These are phyloP conservation scores for Andrena flavipes DNA, from an alignment of 2,888 invertebrate genomes.

Conservation along the genomic window DNA sequence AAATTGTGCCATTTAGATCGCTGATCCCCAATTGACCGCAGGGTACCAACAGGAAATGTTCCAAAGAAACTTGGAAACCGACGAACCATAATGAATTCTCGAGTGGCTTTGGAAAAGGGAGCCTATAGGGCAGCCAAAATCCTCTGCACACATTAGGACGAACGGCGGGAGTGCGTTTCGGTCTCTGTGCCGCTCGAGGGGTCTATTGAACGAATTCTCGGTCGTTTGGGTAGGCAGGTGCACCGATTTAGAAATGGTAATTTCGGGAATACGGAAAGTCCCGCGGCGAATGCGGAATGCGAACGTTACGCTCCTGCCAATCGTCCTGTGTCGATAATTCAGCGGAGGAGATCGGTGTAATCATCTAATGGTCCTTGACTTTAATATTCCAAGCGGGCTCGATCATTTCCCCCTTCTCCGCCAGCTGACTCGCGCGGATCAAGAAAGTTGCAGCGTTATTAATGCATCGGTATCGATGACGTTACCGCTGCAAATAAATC, in stretches of 20 bases:
- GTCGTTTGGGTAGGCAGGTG: constrained; percentile 58
- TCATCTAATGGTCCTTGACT: constrained; percentile 53
- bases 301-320: constrained; percentile 31
- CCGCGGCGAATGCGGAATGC: constrained; percentile 27
- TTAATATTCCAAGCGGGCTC: constrained; percentile 44
- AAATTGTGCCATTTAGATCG: not conserved
- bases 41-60: constrained; percentile 15
- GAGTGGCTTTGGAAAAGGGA: constrained; percentile 43
- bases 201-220: constrained; percentile 42
- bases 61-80: constrained; percentile 35
- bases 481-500: constrained; percentile 57
- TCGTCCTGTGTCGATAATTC: constrained; percentile 46
- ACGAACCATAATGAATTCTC: constrained; percentile 53
- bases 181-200: constrained; percentile 40
- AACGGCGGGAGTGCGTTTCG: constrained; percentile 44
- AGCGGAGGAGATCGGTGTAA: constrained; percentile 27
- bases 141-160: constrained; percentile 56
- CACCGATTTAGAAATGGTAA: constrained; percentile 51
- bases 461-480: constrained; percentile 61
- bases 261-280: constrained; percentile 46
- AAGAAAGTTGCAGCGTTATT: constrained; percentile 53
- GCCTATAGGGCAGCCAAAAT: constrained; percentile 45
- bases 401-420: constrained; percentile 29
- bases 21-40: not conserved
- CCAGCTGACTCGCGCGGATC: constrained; percentile 32